Conservation (phyloP, 2,888 invertebrate genomes). For the Ditula angustiorana region DNA sequence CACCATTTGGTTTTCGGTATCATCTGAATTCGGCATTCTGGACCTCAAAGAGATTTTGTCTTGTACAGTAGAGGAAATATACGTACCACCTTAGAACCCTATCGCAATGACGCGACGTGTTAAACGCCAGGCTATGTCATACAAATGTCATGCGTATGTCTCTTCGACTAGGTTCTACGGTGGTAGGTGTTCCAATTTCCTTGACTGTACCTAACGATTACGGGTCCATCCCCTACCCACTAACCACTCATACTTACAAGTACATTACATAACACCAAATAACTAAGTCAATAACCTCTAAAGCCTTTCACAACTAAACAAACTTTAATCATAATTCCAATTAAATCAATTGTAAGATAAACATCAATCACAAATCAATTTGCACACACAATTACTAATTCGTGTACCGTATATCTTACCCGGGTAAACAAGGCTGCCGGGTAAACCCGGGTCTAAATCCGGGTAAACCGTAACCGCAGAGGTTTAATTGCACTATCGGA, state of each 20-base stretch:
- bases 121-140: no score
- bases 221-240: no score
- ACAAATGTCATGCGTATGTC: no score
- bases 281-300: conserved; percentile 4
- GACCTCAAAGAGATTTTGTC: no score
- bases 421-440: neutral
- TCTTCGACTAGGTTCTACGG: no score
- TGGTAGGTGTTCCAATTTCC: no score
- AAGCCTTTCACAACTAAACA: conserved; percentile 6
- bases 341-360: conserved; percentile 33
- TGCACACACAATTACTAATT: conserved; percentile 22
- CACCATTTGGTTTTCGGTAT: no score
- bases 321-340: conserved; percentile 8
- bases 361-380: conserved; percentile 32
- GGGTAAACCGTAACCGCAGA: conserved; percentile 32
- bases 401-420: neutral
- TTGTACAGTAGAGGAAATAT: no score
- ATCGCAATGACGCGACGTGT: no score
- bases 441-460: conserved; percentile 15
- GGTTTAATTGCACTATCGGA: conserved; percentile 38
- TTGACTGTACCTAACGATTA: no score
- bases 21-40: no score
- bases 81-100: no score
- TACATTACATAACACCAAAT: neutral
- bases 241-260: neutral